Base-by-base conservation (phyloP, 2,888 invertebrate species). In the Drosophila neonasuta region DNA sequence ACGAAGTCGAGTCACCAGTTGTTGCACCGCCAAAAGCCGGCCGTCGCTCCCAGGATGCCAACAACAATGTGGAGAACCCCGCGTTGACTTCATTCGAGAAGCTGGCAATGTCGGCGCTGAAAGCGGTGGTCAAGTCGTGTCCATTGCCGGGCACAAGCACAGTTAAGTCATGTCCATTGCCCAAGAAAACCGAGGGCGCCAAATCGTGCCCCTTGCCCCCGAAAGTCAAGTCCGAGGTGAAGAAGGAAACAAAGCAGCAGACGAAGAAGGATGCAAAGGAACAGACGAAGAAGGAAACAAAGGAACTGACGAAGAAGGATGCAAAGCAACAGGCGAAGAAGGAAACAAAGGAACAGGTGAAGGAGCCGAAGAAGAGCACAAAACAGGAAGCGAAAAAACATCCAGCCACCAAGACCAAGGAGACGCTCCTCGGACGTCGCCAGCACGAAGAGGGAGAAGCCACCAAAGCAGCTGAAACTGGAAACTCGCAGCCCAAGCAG, bases 141-240 rank as follows among this genome's bases (percentile, higher is more conserved):
- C 36, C 36, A 5, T n/a, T 39, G 36, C n/a, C 36, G 7, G 36
- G n/a, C 36, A 39, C 36, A n/a, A 39, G 36, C n/a, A 11, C 36
- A n/a, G 36, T 39, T 6, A 39, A 41, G 8, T 41, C 39, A 13
- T 54, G 64, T 13, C 54, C 59, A 0, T 29, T 65, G 39, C 39
- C 39, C 39, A 39, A 39, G 13, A 39, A 39, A 32, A 32, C 10
- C 10, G 32, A 32, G 32, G 13, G 17, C 5, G 24, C 34, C 36
- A 64, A 65, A 11, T 70, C 65, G n/a, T 71, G 70, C 9, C 60
- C 56, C 0, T 3, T 62, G 57, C 62, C 67, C 20, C 24, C 24
- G 24, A 24, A 10, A 3, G 39, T 3, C 34, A 36, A 10, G n/a
- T 6, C 30, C 3, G 6, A 7, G 17, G 41, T 15, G 8, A 42